A percentile compares a stretch with the other conserved stretches of the same genome.
These are phyloP conservation scores for Petaurus breviceps DNA, from an alignment of 2,113 vertebrate species.

Conservation along the genomic window DNA sequence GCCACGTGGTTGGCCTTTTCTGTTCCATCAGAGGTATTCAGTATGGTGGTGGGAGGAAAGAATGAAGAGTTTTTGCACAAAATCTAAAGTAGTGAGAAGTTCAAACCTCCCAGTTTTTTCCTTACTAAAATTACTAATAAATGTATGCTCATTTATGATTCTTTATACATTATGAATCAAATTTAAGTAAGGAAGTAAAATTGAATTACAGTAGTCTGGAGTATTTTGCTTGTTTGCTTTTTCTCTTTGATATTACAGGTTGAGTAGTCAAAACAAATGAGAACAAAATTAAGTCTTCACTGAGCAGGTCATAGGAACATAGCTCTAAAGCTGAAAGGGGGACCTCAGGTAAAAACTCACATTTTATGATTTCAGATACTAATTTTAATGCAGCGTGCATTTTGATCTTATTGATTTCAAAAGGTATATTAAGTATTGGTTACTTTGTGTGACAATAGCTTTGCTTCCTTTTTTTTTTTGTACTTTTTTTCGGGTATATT, in stretches of 20 bases:
- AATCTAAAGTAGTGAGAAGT: not conserved
- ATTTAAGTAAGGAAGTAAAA: not conserved
- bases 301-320: not conserved
- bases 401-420: slow-evolving; percentile 49
- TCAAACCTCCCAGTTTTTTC: not conserved
- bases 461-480: slow-evolving; percentile 32
- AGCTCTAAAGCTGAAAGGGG: not conserved
- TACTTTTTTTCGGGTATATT: slow-evolving; percentile 50
- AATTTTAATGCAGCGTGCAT: slow-evolving; percentile 59
- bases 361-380: not conserved
- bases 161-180: not conserved
- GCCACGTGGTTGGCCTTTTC: slow-evolving; percentile 61
- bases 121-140: not conserved
- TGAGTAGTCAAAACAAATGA: not conserved
- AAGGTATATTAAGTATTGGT: slow-evolving; percentile 37
- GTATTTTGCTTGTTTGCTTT: not conserved
- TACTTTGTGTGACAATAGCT: slow-evolving; percentile 12
- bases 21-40: slow-evolving; percentile 31
- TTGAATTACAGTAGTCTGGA: not conserved
- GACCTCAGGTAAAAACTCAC: not conserved
- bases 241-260: not conserved
- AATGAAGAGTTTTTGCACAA: not conserved
- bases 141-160: not conserved
- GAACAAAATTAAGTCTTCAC: not conserved
- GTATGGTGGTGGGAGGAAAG: slow-evolving; percentile 8